Evolutionary conservation across 2,888 invertebrate species (phyloP).

Genomic region (Spodoptera picta): DNA sequence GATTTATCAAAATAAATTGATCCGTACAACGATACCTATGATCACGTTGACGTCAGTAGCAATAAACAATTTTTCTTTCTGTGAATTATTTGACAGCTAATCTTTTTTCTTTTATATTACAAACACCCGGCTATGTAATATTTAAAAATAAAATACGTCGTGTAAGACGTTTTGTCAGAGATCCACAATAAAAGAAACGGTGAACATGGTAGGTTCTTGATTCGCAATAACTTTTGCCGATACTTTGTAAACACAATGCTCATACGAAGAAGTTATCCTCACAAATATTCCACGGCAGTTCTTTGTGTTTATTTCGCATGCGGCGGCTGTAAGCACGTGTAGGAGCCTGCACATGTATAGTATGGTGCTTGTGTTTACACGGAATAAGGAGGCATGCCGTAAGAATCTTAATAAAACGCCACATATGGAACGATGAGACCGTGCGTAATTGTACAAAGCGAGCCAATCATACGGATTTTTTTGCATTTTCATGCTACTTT

Average conservation of each 20-base stretch:
- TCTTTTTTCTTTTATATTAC: slow-evolving; percentile 1
- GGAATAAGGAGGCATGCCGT: slow-evolving; percentile 39
- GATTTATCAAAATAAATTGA: slow-evolving; percentile 22
- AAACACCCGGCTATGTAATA: background rate
- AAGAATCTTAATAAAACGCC: slow-evolving; percentile 53
- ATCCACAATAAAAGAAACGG: slow-evolving; percentile 14
- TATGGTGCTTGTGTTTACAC: slow-evolving; percentile 23
- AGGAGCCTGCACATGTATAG: slow-evolving; percentile 22
- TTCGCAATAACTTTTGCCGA: slow-evolving; percentile 20
- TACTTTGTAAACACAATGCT: slow-evolving; percentile 37
- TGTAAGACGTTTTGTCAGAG: slow-evolving; percentile 1
- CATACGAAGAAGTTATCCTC: slow-evolving; percentile 36
- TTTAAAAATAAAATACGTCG: slow-evolving; percentile 2
- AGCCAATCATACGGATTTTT: slow-evolving; percentile 43
- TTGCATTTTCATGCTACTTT: slow-evolving; percentile 37
- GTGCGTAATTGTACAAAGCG: slow-evolving; percentile 46
- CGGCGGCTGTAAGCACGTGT: slow-evolving; percentile 34
- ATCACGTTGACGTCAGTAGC: slow-evolving; percentile 23
- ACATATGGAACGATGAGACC: slow-evolving; percentile 36
- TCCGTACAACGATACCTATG: slow-evolving; percentile 17
- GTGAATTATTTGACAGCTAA: slow-evolving; percentile 9
- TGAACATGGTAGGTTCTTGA: slow-evolving; percentile 2
- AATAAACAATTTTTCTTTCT: slow-evolving; percentile 18
- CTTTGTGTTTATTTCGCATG: slow-evolving; percentile 47
- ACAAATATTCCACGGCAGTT: slow-evolving; percentile 43